phyloP scores from a whole-genome alignment of 2,888 invertebrate species.

The Clepsis dumicolana region DNA sequence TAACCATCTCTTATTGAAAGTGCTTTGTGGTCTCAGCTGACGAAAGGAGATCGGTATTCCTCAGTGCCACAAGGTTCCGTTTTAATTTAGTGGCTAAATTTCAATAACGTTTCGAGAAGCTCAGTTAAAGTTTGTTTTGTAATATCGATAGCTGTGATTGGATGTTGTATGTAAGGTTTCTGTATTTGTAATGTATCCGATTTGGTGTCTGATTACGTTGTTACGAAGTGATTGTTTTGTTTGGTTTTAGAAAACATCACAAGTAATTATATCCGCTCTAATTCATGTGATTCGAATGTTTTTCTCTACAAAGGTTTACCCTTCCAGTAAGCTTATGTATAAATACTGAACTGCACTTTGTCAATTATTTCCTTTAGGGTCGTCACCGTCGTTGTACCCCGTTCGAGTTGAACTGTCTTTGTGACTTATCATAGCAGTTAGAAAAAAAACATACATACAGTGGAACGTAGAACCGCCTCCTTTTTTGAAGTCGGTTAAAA shows the following conservation, averaged over 20 bases:
- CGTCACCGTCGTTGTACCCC: too few relatives aligned
- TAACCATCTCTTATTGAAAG: too few relatives aligned
- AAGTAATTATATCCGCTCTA: background rate
- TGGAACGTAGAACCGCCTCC: too few relatives aligned
- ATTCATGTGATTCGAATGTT: background rate
- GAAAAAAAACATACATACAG: too few relatives aligned
- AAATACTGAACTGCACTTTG: too few relatives aligned
- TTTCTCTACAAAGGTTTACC: background rate
- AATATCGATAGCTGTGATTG: background rate
- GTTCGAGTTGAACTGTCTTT: too few relatives aligned
- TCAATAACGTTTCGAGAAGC: background rate
- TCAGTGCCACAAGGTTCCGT: background rate
- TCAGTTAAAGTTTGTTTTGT: background rate
- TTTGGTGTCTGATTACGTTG: conserved; percentile 15
- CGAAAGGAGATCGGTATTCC: conserved; percentile 24
- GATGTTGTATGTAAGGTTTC: conserved; percentile 19
- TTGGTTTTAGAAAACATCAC: background rate
- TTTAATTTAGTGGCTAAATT: background rate
- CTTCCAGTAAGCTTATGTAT: too few relatives aligned
- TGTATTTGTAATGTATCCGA: conserved; percentile 26
- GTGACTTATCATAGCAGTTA: too few relatives aligned
- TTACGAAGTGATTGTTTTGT: background rate
- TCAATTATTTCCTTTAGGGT: too few relatives aligned
- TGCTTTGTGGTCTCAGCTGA: background rate
- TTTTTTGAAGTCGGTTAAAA: too few relatives aligned